phyloP scores from a whole-genome alignment of 2,888 invertebrate genomes.

The Temnothorax ravouxi region DNA sequence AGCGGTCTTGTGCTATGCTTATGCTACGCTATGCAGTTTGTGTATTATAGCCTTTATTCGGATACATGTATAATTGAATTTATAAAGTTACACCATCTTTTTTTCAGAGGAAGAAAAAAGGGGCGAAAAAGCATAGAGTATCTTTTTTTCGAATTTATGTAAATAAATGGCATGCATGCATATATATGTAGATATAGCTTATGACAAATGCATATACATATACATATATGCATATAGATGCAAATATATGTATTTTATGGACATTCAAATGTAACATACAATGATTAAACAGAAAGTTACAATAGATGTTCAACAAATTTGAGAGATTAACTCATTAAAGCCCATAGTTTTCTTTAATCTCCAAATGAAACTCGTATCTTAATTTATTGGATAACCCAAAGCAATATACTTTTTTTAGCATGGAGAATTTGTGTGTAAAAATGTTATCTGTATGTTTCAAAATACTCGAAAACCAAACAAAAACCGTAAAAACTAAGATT shows the following conservation, averaged over 20 bases:
- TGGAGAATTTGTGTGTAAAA: neutral
- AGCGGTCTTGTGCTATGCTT: no score
- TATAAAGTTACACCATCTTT: conserved; percentile 7
- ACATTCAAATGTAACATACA: conserved; percentile 47
- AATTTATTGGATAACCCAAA: neutral
- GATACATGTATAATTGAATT: conserved; percentile 45
- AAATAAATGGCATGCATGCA: conserved; percentile 49
- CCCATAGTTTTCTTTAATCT: neutral
- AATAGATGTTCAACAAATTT: conserved; percentile 26
- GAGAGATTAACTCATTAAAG: conserved; percentile 42
- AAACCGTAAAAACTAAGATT: neutral
- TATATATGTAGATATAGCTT: conserved; percentile 57
- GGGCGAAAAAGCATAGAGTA: conserved; percentile 15
- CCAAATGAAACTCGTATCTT: neutral
- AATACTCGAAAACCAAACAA: neutral
- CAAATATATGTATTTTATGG: conserved; percentile 47
- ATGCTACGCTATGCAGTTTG: no score
- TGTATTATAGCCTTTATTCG: no score
- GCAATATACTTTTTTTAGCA: conserved; percentile 2
- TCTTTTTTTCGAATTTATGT: conserved; percentile 48
- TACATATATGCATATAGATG: conserved; percentile 53
- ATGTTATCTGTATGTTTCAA: neutral
- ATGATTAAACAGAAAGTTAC: conserved; percentile 37
- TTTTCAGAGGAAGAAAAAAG: conserved; percentile 1
- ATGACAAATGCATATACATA: conserved; percentile 41